A percentile compares a stretch with the other conserved stretches of the same genome.
These are phyloP conservation scores for Gryllus bimaculatus DNA, from an alignment of 1,140 invertebrate genomes.

Conservation along the genomic window DNA sequence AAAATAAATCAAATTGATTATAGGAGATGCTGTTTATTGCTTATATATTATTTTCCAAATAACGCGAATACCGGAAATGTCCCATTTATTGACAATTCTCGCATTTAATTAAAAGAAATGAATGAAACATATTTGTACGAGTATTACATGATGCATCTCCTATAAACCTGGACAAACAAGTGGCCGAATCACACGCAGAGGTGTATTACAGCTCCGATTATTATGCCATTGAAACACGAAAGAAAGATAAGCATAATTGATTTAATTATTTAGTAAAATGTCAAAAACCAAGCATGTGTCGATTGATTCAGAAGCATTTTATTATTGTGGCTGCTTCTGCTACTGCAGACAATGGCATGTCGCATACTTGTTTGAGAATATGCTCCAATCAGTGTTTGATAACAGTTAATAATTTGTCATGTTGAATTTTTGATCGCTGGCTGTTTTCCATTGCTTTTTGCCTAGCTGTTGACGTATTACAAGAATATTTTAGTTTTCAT, in stretches of 20 bases:
- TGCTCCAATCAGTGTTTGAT: constrained; percentile 19
- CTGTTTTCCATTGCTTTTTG: constrained; percentile 16
- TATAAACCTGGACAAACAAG: background rate
- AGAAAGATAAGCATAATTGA: constrained; percentile 6
- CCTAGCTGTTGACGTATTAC: constrained; percentile 16
- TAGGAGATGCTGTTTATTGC: background rate
- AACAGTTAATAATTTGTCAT: constrained; percentile 17
- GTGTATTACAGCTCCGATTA: constrained; percentile 14
- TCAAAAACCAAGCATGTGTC: constrained; percentile 6
- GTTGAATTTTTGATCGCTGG: constrained; percentile 21
- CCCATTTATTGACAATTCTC: constrained; percentile 7
- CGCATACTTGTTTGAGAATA: constrained; percentile 15
- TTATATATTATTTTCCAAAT: background rate
- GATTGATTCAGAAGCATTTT: constrained; percentile 7
- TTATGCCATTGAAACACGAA: constrained; percentile 12
- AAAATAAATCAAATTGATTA: background rate
- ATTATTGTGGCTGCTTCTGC: constrained; percentile 8
- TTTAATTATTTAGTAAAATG: constrained; percentile 6
- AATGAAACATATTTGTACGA: constrained; percentile 9
- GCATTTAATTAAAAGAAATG: background rate
- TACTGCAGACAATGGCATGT: background rate
- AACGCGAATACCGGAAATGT: background rate
- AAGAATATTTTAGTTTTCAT: constrained; percentile 7
- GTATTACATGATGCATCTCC: background rate
- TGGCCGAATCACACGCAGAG: background rate